These are phyloP conservation scores for Lepidocyrtoides sp. DNA, from an alignment of 2,888 invertebrate genomes.

Conservation along the genomic window DNA sequence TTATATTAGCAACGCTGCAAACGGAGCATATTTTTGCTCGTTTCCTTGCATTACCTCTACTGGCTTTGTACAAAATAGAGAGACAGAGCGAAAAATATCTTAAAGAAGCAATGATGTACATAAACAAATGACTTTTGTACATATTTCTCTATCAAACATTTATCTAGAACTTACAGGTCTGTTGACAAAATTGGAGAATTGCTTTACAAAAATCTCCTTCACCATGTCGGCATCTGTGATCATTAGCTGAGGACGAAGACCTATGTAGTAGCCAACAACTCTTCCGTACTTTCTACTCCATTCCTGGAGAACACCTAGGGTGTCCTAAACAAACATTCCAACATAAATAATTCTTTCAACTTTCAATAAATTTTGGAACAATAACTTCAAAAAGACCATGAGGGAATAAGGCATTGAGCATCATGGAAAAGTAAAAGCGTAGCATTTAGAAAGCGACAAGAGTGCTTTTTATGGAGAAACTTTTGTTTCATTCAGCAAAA, in stretches of 20 bases:
- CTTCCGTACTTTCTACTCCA: slow-evolving; percentile 83
- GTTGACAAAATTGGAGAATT: slow-evolving; percentile 85
- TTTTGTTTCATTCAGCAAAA: neutral
- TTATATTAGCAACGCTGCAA: neutral
- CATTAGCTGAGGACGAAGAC: slow-evolving; percentile 84
- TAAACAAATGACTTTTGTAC: too few relatives aligned
- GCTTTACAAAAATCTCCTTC: slow-evolving; percentile 84
- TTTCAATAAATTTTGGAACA: slow-evolving; percentile 45
- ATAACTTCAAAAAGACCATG: neutral
- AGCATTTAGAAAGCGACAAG: neutral
- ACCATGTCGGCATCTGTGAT: slow-evolving; percentile 85
- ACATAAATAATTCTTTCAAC: slow-evolving; percentile 39
- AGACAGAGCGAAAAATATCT: too few relatives aligned
- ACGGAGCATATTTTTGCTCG: neutral
- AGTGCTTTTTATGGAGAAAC: neutral
- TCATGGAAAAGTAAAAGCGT: neutral
- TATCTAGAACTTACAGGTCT: slow-evolving; percentile 82
- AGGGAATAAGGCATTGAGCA: neutral
- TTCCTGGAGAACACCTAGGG: slow-evolving; percentile 81
- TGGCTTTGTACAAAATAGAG: too few relatives aligned
- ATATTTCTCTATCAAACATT: neutral
- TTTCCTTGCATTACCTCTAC: too few relatives aligned
- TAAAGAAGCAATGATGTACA: neutral
- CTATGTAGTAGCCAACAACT: slow-evolving; percentile 84
- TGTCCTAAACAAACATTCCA: slow-evolving; percentile 77